Conservation (phyloP, 1,140 invertebrate genomes). For the Drosophila orosa region DNA sequence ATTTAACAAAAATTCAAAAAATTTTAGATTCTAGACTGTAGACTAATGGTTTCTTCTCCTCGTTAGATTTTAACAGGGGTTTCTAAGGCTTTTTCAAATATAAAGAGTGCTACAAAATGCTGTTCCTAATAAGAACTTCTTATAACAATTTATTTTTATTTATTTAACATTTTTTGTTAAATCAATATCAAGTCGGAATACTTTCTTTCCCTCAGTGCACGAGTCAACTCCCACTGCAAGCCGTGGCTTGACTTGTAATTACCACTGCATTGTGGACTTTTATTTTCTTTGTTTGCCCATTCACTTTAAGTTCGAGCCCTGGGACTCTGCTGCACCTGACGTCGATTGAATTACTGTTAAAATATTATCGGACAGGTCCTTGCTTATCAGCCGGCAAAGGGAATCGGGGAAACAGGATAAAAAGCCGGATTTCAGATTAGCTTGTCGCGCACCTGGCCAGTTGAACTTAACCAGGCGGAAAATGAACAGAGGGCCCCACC, state of each 20-base stretch:
- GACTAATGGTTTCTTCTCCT: neutral
- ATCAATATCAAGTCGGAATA: no score
- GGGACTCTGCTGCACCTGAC: slow-evolving; percentile 31
- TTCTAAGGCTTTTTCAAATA: neutral
- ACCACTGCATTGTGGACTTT: slow-evolving; percentile 76
- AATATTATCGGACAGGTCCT: slow-evolving; percentile 63
- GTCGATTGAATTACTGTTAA: slow-evolving; percentile 73
- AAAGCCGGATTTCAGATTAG: neutral
- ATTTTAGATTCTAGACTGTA: neutral
- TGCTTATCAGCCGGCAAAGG: slow-evolving; percentile 28
- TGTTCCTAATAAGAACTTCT: neutral
- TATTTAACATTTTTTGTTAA: neutral
- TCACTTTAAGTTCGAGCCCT: slow-evolving; percentile 36
- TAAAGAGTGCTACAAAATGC: rapidly evolving
- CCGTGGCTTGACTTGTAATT: slow-evolving; percentile 67
- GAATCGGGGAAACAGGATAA: slow-evolving; percentile 2
- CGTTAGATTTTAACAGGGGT: neutral
- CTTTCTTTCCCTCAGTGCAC: slow-evolving; percentile 5
- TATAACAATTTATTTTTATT: neutral
- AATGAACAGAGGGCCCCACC: slow-evolving; percentile 16
- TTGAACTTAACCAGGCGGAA: slow-evolving; percentile 23
- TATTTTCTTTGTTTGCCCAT: slow-evolving; percentile 50
- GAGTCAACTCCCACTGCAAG: slow-evolving; percentile 20
- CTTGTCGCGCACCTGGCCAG: slow-evolving; percentile 26
- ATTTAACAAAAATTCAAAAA: neutral